These are phyloP conservation scores for Epizoanthus ramosus DNA, from an alignment of 92 coral and sea anemone species.

Conservation along the genomic window DNA sequence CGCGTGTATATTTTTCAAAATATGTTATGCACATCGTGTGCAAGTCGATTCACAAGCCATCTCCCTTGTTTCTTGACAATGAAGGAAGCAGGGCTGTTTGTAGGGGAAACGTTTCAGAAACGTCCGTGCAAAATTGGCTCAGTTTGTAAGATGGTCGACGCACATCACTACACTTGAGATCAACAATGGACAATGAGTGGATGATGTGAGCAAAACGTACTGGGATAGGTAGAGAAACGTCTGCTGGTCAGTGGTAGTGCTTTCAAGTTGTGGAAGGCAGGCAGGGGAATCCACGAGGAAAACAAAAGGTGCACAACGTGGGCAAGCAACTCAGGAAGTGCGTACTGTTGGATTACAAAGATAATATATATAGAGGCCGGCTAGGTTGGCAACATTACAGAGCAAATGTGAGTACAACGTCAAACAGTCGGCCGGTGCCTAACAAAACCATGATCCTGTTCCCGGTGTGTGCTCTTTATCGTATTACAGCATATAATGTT, in stretches of 20 bases:
- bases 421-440: neutral
- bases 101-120: neutral
- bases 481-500: constrained; percentile 32
- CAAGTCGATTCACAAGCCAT: neutral
- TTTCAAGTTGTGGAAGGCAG: neutral
- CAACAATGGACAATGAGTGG: neutral
- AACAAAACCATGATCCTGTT: neutral
- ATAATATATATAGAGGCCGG: neutral
- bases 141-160: no score
- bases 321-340: neutral
- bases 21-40: neutral
- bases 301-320: neutral
- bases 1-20: constrained; percentile 1
- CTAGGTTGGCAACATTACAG: neutral
- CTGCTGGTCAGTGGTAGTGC: constrained; percentile 3
- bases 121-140: neutral
- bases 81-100: neutral
- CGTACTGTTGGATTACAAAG: no score
- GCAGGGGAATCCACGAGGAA: neutral
- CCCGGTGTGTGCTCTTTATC: constrained; percentile 39
- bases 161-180: neutral
- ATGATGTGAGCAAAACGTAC: neutral
- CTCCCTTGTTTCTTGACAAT: neutral
- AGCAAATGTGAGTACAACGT: neutral
- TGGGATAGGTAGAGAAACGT: neutral